Conservation (phyloP, 2,888 invertebrate genomes). For the Habroteleia sp. region DNA sequence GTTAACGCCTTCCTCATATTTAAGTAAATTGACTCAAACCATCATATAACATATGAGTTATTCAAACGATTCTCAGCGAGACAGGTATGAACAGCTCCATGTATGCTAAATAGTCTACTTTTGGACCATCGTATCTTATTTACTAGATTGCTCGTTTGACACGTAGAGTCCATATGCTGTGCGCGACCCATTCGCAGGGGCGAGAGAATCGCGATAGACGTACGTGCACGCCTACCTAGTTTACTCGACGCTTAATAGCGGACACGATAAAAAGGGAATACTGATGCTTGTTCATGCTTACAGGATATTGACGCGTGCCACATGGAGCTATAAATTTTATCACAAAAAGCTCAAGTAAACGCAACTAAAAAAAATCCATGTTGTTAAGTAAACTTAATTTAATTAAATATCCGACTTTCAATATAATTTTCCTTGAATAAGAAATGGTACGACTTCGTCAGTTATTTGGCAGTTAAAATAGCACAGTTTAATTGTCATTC, state of each 20-base stretch:
- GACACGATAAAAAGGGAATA: slow-evolving; percentile 71
- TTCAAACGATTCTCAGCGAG: slow-evolving; percentile 70
- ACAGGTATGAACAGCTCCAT: slow-evolving; percentile 70
- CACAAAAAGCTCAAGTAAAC: slow-evolving; percentile 34
- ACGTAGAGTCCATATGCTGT: slow-evolving; percentile 40
- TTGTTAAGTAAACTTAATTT: slow-evolving; percentile 39
- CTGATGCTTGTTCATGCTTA: slow-evolving; percentile 50
- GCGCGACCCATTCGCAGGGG: slow-evolving; percentile 36
- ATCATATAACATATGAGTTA: slow-evolving; percentile 76
- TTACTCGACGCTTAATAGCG: slow-evolving; percentile 68
- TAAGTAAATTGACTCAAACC: slow-evolving; percentile 52
- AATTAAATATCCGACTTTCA: not conserved
- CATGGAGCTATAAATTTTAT: slow-evolving; percentile 53
- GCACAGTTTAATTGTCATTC: not conserved
- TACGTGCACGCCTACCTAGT: slow-evolving; percentile 71
- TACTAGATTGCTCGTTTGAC: slow-evolving; percentile 30
- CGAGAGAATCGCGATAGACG: slow-evolving; percentile 59
- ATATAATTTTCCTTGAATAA: too few relatives aligned
- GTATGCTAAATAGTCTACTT: slow-evolving; percentile 75
- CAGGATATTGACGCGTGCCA: slow-evolving; percentile 43
- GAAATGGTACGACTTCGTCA: too few relatives aligned
- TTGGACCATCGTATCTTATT: slow-evolving; percentile 70
- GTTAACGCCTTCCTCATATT: slow-evolving; percentile 74
- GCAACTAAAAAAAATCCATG: slow-evolving; percentile 9
- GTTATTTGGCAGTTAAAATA: not conserved